Evolutionary conservation across 2,113 vertebrate species (phyloP).

Genomic region (Actenoides lindsayi): DNA sequence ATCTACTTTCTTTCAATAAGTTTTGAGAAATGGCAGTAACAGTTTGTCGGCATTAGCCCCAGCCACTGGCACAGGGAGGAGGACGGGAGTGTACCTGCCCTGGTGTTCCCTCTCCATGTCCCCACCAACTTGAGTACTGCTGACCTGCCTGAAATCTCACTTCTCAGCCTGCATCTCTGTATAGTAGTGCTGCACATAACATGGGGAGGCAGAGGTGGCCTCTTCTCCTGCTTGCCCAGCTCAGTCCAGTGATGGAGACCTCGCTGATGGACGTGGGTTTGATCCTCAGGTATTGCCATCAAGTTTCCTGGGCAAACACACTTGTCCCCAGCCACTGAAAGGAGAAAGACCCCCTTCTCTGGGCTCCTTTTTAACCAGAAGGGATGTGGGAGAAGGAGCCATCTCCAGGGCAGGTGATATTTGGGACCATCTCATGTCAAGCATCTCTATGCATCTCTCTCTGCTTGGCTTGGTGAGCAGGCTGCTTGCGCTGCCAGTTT

Average conservation of each 20-base stretch:
- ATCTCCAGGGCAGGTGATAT: fast-evolving
- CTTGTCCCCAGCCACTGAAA: not conserved
- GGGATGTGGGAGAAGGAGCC: not conserved
- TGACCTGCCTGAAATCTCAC: not conserved
- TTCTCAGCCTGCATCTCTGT: not conserved
- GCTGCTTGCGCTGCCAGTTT: not conserved
- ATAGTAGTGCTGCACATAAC: not conserved
- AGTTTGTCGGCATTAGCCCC: not conserved
- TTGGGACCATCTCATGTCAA: not conserved
- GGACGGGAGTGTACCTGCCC: not conserved
- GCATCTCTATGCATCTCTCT: not conserved
- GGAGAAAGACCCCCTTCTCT: not conserved
- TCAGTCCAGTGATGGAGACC: not conserved
- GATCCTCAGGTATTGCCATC: not conserved
- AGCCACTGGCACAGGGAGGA: not conserved
- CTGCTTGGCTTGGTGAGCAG: not conserved
- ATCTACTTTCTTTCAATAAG: not conserved
- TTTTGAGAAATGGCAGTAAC: not conserved
- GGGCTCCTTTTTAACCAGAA: not conserved
- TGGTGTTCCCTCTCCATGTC: not conserved
- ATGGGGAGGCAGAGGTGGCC: not conserved
- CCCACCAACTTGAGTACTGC: not conserved
- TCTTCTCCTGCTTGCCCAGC: not conserved
- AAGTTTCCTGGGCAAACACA: not conserved
- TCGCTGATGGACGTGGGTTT: not conserved